Percentiles rank a stretch among this genome's conserved stretches.
phyloP scores from a whole-genome alignment of 1,140 invertebrate genomes.

The Geopemphigus sp. region DNA sequence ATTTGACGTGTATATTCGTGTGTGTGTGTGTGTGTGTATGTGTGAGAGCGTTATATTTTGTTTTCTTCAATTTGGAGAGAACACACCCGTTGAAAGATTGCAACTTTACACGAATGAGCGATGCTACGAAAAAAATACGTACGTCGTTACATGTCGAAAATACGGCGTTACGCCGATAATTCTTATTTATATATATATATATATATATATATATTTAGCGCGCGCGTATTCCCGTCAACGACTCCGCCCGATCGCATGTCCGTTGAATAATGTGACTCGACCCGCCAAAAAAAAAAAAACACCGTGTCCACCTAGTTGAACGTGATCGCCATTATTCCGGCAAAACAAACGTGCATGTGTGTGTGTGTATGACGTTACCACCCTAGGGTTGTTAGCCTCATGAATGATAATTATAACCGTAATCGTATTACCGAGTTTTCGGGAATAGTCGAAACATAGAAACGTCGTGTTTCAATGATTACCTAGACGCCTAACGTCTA shows the following conservation, averaged over 20 bases:
- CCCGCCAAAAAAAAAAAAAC: no score
- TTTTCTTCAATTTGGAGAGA: constrained; percentile 24
- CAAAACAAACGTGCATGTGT: no score
- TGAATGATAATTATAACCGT: no score
- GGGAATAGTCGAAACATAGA: no score
- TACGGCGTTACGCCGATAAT: constrained; percentile 17
- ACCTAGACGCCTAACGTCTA: no score
- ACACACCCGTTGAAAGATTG: constrained; percentile 47
- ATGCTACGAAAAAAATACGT: neutral
- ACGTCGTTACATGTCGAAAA: neutral
- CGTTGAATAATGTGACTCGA: neutral
- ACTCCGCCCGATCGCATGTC: constrained; percentile 27
- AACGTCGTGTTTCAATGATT: no score
- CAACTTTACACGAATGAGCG: constrained; percentile 40
- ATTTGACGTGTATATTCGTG: neutral
- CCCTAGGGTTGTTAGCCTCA: no score
- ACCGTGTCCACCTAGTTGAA: neutral
- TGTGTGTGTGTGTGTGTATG: neutral
- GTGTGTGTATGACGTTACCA: no score
- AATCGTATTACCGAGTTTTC: no score
- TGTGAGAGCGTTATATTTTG: neutral
- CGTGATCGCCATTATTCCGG: no score
- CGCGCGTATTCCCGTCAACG: constrained; percentile 3
- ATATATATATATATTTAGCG: neutral
- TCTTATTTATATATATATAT: neutral